Evolutionary conservation across 2,113 vertebrate species (phyloP), one percentile per base, ranked within the genome.

Genomic region (Thamnaconus septentrionalis): DNA sequence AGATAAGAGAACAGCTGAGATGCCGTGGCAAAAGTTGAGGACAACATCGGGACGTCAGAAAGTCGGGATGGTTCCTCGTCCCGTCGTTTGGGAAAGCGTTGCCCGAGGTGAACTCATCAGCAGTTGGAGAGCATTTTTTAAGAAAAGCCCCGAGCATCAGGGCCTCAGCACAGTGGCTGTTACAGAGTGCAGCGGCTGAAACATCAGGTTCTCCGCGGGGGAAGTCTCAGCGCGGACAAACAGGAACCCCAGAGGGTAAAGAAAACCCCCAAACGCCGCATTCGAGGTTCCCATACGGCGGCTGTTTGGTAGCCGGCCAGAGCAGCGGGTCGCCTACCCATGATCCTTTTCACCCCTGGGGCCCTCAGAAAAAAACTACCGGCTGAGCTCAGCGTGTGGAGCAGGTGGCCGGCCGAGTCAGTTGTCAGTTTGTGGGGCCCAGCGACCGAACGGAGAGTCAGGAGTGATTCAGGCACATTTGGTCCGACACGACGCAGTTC

Each of bases 1-100:
- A 71, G 74, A 88, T 52, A 75, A 81, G 71, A 87, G 77, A 74
- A 82, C 66, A 78, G 77, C 71, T 4, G 11, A 79, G 64, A 68
- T 31, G 18, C 18, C 18, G 18, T 31, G 18, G 18, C 18, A 31
- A 31, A 31, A 31, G 18, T 31, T 31, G 18, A 31, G 18, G 18
- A 31, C 18, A 31, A 31, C 18, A 31, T 31, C 18, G 18, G 18
- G 18, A 31, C 18, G 18, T 31, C 18, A 31, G 18, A 31, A 31
- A 31, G 18, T 31, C 18, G 18, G 18, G 18, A 31, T 31, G 18
- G 18, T 31, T 31, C 18, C 18, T 31, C 18, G 18, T 78, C 61
- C 54, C 46, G 63, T 61, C 53, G 39, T 55, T 71, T 73, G 48
- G 2, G 62, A 74, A 82, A 74, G 68, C 78, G 76, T 73, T 65